A percentile compares a stretch with the other conserved stretches of the same genome.
phyloP scores from a whole-genome alignment of 2,113 vertebrate species.

The Petromus typicus region DNA sequence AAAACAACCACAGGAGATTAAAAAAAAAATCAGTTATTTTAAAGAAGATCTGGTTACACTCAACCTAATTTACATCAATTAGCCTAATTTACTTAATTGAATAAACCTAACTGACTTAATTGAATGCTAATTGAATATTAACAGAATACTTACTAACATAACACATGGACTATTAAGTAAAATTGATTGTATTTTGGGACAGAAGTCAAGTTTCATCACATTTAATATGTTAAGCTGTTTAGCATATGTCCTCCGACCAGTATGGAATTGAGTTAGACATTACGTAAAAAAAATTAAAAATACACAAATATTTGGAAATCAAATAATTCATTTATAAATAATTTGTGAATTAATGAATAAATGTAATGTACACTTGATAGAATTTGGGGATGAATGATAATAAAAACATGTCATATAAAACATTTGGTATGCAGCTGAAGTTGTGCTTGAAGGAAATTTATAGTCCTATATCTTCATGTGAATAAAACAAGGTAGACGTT shows the following conservation, averaged over 20 bases:
- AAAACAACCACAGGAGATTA: background rate
- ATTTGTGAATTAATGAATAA: background rate
- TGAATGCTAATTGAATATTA: conserved; percentile 51
- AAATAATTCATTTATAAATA: conserved; percentile 30
- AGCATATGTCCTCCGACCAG: background rate
- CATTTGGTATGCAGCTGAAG: background rate
- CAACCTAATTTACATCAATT: conserved; percentile 52
- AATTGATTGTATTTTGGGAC: conserved; percentile 32
- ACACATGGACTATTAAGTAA: conserved; percentile 12
- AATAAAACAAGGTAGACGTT: conserved; percentile 2
- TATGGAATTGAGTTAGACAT: background rate
- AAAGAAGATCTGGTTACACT: conserved; percentile 41
- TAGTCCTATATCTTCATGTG: background rate
- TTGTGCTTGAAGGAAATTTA: conserved; percentile 13
- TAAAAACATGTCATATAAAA: background rate
- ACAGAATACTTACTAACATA: conserved; percentile 41
- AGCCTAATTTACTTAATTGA: conserved; percentile 23
- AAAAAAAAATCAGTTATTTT: background rate
- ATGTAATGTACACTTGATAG: background rate
- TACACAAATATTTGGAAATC: background rate
- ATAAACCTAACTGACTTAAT: conserved; percentile 25
- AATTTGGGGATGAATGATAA: background rate
- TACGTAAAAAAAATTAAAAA: background rate
- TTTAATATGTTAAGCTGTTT: background rate
- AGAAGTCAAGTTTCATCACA: conserved; percentile 49